phyloP scores from a whole-genome alignment of 92 coral and sea anemone genomes.

The Porites evermanni region DNA sequence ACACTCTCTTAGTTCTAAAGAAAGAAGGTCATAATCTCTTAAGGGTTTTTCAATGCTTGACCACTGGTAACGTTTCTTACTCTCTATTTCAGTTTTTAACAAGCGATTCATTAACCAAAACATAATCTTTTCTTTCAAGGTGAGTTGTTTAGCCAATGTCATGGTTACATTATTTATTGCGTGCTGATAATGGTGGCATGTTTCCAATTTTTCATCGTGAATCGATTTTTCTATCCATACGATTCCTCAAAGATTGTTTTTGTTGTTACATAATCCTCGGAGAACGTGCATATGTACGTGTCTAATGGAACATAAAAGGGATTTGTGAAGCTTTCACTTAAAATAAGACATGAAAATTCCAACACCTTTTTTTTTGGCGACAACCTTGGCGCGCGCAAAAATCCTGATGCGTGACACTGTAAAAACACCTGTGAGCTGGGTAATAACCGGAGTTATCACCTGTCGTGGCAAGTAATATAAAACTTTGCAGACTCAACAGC shows the following conservation, averaged over 20 bases:
- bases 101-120: neutral
- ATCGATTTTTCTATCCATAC: neutral
- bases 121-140: neutral
- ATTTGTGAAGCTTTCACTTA: constrained; percentile 6
- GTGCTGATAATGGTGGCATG: constrained; percentile 33
- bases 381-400: neutral
- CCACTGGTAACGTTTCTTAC: neutral
- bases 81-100: too few species aligned
- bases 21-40: neutral
- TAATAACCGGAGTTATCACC: neutral
- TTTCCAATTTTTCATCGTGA: constrained; percentile 20
- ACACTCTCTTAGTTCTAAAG: neutral
- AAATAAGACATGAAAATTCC: too few species aligned
- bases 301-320: neutral
- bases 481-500: neutral
- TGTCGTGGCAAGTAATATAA: neutral
- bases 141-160: constrained; percentile 19
- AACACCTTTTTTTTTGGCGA: too few species aligned
- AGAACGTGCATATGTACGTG: neutral
- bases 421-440: neutral
- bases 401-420: neutral
- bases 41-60: neutral
- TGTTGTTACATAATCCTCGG: constrained; percentile 9
- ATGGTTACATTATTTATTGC: constrained; percentile 16
- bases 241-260: neutral